These are phyloP conservation scores for Tubulanus polymorphus DNA, from an alignment of 2,888 invertebrate species.

Conservation along the genomic window DNA sequence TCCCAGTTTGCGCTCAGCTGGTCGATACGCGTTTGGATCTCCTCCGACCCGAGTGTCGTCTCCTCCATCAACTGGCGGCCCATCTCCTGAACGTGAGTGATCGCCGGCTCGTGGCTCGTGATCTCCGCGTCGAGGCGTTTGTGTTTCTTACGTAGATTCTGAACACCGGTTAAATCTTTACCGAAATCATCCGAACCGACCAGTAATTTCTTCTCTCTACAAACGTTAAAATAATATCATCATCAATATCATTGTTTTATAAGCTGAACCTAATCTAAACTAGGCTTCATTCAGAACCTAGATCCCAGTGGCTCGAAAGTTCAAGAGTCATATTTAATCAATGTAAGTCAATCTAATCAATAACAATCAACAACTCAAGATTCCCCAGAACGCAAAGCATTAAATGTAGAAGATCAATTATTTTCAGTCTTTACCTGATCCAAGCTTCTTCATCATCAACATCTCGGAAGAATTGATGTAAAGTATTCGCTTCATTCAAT, in stretches of 20 bases:
- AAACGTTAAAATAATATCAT: slow-evolving; percentile 16
- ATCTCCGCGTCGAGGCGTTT: slow-evolving; percentile 97
- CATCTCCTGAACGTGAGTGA: slow-evolving; percentile 65
- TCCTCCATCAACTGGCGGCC: slow-evolving; percentile 88
- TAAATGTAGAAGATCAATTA: too few species aligned
- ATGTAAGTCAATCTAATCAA: too few species aligned
- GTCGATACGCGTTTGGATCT: slow-evolving; percentile 57
- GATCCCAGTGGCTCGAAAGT: too few species aligned
- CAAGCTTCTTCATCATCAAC: slow-evolving; percentile 99
- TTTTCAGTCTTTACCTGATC: slow-evolving; percentile 72
- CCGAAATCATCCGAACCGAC: slow-evolving; percentile 98
- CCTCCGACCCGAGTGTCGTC: slow-evolving; percentile 45
- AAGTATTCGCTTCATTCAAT: slow-evolving; percentile 91
- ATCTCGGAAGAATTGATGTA: slow-evolving; percentile 99
- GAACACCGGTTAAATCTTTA: slow-evolving; percentile 94
- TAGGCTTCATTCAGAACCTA: too few species aligned
- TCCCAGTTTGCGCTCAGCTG: slow-evolving; percentile 75
- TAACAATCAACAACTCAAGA: too few species aligned
- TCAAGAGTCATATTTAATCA: too few species aligned
- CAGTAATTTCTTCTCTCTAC: slow-evolving; percentile 89
- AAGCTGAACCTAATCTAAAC: too few species aligned
- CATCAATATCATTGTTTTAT: too few species aligned
- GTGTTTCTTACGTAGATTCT: slow-evolving; percentile 97
- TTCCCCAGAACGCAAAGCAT: too few species aligned
- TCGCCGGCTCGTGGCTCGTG: slow-evolving; percentile 95